Base-by-base conservation (phyloP, 1,140 invertebrate genomes). In the Bradysia coprophila region DNA sequence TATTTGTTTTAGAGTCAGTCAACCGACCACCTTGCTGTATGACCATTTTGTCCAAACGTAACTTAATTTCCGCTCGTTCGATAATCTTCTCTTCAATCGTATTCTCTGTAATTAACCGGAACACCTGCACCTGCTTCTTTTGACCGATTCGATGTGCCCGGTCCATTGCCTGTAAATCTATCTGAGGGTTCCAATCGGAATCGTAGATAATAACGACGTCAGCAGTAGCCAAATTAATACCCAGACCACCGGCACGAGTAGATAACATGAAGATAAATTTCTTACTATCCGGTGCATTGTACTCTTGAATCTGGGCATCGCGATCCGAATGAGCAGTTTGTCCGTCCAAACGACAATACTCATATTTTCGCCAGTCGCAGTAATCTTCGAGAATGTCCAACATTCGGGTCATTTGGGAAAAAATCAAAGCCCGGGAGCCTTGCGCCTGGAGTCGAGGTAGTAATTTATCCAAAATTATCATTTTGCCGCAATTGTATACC, bases 401-500 rank as follows among this genome's bases (percentile, higher is more conserved):
- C 91, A 98, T 96, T 67, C 87, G 75, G 62, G 76, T 72, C 49
- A 86, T 84, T 63, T 97, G 94, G 16, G 87, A 83, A 59, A 97
- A 98, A 21, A 98, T 68, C 20, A 97, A 62, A 23, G 88, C 85
- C 57, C 84, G 73, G 47, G 96, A 90, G 0, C 72, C 72, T 62
- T 96, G 91, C 55, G 82, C 79, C 47, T 84, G 75, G 92, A 93
- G 97, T 43, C 96, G 76, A 62, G 82, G 86, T 21, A 98, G 65
- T 32, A 98, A 64, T 13, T 88, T 81, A 52, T 87, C 76, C 2
- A 96, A 76, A n/a, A 97, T 92, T 41, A 82, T 75, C 90, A 97
- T 89, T 72, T 97, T 98, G 1, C 93, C 93, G 40, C 88, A 83
- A 54, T 80, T 72, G 52, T 76, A 73, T 3, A 91, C 86, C 69